These are phyloP conservation scores for Cryptus armator DNA, from an alignment of 2,888 invertebrate genomes.

Conservation along the genomic window DNA sequence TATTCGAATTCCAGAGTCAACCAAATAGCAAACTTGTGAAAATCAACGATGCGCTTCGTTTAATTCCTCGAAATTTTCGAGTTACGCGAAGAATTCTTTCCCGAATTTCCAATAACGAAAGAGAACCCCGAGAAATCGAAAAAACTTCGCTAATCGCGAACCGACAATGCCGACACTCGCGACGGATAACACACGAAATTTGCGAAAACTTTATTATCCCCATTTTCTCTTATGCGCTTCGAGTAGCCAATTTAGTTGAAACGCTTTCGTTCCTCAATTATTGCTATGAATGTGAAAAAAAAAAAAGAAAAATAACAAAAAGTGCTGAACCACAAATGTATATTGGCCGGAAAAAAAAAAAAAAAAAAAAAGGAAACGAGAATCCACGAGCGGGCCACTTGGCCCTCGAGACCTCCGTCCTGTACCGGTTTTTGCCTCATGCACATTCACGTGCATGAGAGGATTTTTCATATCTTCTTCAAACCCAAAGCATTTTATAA, in stretches of 20 bases:
- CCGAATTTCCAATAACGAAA: no score
- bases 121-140: no score
- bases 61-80: no score
- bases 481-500: conserved; percentile 59
- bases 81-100: no score
- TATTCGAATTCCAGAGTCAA: no score
- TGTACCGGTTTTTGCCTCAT: conserved; percentile 5
- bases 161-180: background rate
- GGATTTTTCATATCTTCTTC: conserved; percentile 54
- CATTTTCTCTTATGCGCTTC: background rate
- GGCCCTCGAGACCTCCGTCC: conserved; percentile 40
- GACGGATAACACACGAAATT: conserved; percentile 4
- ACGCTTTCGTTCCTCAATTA: background rate
- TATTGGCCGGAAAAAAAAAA: conserved; percentile 7
- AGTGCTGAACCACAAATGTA: background rate
- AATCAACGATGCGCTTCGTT: no score
- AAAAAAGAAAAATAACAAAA: background rate
- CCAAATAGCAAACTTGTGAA: no score
- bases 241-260: conserved; percentile 3
- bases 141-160: background rate
- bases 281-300: background rate
- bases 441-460: conserved; percentile 26
- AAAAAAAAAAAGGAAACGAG: background rate
- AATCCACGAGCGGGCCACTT: conserved; percentile 15
- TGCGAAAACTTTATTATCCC: background rate